Conservation (phyloP, 2,113 vertebrate genomes). For the Brachionichthys hirsutus region DNA sequence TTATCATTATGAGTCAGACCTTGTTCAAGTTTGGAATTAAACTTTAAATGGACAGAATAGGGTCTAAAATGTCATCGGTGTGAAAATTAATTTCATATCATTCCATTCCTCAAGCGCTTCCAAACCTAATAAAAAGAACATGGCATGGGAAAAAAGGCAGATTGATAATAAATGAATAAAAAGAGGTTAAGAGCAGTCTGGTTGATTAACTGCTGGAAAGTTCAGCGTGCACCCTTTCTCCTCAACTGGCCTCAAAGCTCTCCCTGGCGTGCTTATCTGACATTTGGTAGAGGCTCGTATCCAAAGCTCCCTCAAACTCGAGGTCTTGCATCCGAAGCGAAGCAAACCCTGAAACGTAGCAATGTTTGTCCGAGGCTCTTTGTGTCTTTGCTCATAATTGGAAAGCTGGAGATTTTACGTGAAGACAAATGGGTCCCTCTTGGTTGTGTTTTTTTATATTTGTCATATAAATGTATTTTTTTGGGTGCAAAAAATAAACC, state of each 20-base stretch:
- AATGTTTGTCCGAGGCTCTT: neutral
- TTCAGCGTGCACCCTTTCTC: slow-evolving; percentile 1
- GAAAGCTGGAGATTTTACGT: neutral
- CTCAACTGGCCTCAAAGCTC: slow-evolving; percentile 8
- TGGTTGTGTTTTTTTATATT: too few relatives aligned
- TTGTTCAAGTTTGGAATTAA: slow-evolving; percentile 22
- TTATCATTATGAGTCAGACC: slow-evolving; percentile 13
- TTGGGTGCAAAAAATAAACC: too few relatives aligned
- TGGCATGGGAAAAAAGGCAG: neutral
- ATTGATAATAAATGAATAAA: slow-evolving; percentile 5
- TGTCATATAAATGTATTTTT: too few relatives aligned
- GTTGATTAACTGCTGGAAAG: neutral
- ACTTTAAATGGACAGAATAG: slow-evolving; percentile 18
- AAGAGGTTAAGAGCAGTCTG: neutral
- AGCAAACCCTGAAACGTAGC: slow-evolving; percentile 2
- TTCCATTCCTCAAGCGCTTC: neutral
- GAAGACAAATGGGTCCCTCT: too few relatives aligned
- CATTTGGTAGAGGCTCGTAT: slow-evolving; percentile 33
- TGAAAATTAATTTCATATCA: neutral
- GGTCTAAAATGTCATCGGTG: neutral
- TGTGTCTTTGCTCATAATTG: neutral
- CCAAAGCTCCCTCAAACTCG: slow-evolving; percentile 42
- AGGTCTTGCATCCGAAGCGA: slow-evolving; percentile 8
- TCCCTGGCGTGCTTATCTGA: slow-evolving; percentile 17
- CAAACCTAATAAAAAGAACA: neutral